These are phyloP conservation scores for Cottus gobio DNA, from an alignment of 2,113 vertebrate species.

Conservation along the genomic window DNA sequence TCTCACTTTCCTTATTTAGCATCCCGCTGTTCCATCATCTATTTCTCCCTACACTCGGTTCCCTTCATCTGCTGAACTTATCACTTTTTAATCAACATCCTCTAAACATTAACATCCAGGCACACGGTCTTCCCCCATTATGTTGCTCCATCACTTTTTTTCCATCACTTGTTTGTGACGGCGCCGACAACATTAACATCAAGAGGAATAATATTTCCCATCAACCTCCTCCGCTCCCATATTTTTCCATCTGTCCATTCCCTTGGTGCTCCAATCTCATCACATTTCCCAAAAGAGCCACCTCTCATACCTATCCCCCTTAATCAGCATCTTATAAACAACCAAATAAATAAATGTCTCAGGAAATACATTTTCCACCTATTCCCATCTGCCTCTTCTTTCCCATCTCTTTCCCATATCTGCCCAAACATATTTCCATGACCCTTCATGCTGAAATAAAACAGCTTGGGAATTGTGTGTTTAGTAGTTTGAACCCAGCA, in stretches of 20 bases:
- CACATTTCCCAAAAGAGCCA: slow-evolving; percentile 13
- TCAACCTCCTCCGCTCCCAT: slow-evolving; percentile 11
- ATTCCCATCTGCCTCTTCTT: slow-evolving; percentile 52
- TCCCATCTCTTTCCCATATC: slow-evolving; percentile 9
- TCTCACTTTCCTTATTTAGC: slow-evolving; percentile 46
- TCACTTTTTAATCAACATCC: slow-evolving; percentile 55
- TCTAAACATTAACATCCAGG: slow-evolving; percentile 39
- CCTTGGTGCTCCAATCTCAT: background rate
- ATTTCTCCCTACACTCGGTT: slow-evolving; percentile 33
- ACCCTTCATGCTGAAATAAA: slow-evolving; percentile 29
- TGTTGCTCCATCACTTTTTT: slow-evolving; percentile 41
- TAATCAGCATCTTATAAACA: slow-evolving; percentile 62
- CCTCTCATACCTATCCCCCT: slow-evolving; percentile 28
- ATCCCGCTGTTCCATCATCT: slow-evolving; percentile 31
- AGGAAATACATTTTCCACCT: slow-evolving; percentile 51
- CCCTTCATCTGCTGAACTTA: slow-evolving; percentile 25
- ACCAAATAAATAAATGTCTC: slow-evolving; percentile 45
- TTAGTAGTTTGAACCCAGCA: slow-evolving; percentile 8
- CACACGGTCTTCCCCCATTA: slow-evolving; percentile 12
- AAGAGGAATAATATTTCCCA: slow-evolving; percentile 44
- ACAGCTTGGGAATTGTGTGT: slow-evolving; percentile 26
- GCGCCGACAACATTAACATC: slow-evolving; percentile 30
- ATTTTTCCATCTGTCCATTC: slow-evolving; percentile 26
- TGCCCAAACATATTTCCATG: slow-evolving; percentile 18
- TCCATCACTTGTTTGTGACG: slow-evolving; percentile 46